Base-by-base conservation (phyloP, 2,888 invertebrate genomes). In the Yponomeuta cagnagella region DNA sequence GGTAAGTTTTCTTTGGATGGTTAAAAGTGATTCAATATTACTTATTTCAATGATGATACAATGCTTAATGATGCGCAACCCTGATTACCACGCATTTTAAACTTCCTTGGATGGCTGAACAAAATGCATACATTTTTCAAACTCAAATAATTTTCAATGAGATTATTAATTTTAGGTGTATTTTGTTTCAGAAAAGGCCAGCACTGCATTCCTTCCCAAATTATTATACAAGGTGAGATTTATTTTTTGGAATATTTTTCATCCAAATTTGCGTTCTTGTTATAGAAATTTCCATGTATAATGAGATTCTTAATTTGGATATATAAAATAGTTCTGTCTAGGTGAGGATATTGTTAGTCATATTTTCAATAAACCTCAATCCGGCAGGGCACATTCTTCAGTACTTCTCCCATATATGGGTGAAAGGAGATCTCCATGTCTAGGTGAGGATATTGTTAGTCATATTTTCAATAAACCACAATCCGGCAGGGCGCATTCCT, bases 91-190 rank as follows among this genome's bases (percentile, higher is more conserved):
- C 83, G 88, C 90, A 90, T 90, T 87, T 88, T 80, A 83, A 89
- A 90, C 92, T 92, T 92, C 91, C 92, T 92, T 92, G 92, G 92
- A 92, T 92, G 92, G 90, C 92, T 92, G 92, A 91, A 65, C 65
- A 4, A 1, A 65, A 23, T 9, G 1, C 4, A 15, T 58, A 23
- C 2, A 31, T 58, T 5, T 65, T 65, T 65, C 1, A 8, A 9
- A 65, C 1, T 4, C 10, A 33, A 8, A 3, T 2, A 30, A 48
- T 48, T 5, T 68, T 48, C 52, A 10, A 68, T 30, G 12, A 15
- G 52, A 15, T 12, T 52, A 23, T 12, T 58, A 12, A 58, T 15
- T 3, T 15, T 58, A 5, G 1, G 1, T 58, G 12, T 15, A 12
- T 58, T 58, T 58, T 58, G 15, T 58, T 58, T 58, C 52, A 58